phyloP scores from a whole-genome alignment of 2,113 vertebrate genomes.

The Orthonyx spaldingii region DNA sequence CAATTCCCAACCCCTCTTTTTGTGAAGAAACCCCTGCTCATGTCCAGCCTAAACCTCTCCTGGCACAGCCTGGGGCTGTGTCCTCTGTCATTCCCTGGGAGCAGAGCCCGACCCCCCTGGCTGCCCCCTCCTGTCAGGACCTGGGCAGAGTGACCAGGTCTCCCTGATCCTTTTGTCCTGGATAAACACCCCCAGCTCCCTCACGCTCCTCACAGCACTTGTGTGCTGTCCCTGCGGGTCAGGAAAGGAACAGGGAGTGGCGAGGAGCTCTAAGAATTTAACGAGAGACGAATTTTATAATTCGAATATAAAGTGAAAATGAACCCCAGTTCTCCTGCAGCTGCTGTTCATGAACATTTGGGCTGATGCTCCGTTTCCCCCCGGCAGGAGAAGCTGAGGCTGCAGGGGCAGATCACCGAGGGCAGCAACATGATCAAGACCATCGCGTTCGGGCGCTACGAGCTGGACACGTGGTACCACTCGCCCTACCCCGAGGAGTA shows the following conservation, averaged over 20 bases:
- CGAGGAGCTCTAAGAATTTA: fast-evolving
- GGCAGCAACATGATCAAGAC: constrained; percentile 99
- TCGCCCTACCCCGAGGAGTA: constrained; percentile 98
- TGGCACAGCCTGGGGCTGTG: not conserved
- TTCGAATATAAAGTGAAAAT: too few relatives aligned
- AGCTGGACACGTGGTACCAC: constrained; percentile 98
- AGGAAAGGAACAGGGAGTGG: fast-evolving
- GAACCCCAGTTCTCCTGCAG: not conserved
- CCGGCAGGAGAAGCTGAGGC: constrained; percentile 88
- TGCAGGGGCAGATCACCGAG: constrained; percentile 97
- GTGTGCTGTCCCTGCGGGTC: not conserved
- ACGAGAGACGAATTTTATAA: fast-evolving
- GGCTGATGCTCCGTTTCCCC: too few relatives aligned
- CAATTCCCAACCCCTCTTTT: not conserved
- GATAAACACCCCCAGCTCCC: not conserved
- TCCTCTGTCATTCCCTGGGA: not conserved
- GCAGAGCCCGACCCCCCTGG: not conserved
- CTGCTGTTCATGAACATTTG: not conserved
- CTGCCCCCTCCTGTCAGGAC: not conserved
- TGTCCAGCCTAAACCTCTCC: not conserved
- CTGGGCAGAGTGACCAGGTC: fast-evolving
- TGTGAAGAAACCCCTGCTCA: not conserved
- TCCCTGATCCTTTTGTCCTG: not conserved
- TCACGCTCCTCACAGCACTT: fast-evolving
- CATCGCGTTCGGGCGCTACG: constrained; percentile 95